Evolutionary conservation across 2,888 invertebrate genomes (phyloP).

Genomic region (Lasioglossum morio): DNA sequence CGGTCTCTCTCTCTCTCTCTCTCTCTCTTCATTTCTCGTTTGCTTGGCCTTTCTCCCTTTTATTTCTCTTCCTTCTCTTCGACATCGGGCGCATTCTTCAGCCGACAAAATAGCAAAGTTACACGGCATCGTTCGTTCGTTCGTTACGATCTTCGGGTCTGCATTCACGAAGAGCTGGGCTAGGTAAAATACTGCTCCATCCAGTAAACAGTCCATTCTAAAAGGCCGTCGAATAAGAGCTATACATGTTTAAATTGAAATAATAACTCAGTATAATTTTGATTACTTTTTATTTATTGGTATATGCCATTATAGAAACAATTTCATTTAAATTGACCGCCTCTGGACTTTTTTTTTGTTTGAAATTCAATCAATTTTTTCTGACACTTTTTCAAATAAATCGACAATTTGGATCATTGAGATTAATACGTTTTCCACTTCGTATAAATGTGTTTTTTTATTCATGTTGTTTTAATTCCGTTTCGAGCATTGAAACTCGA

Average conservation of each 20-base stretch:
- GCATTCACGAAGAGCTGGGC: neutral
- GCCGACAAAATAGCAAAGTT: constrained; percentile 15
- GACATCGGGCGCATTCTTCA: constrained; percentile 1
- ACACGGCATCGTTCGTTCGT: constrained; percentile 9
- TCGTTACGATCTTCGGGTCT: constrained; percentile 10
- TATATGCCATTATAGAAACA: neutral
- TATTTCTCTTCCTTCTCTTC: too few species aligned
- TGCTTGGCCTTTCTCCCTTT: neutral
- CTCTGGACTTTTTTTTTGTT: neutral
- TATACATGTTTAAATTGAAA: neutral
- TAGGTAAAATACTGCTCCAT: neutral
- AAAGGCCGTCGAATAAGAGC: neutral
- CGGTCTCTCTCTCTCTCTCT: neutral
- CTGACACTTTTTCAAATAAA: too few species aligned
- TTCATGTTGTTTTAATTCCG: too few species aligned
- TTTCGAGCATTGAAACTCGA: too few species aligned
- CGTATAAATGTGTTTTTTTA: too few species aligned
- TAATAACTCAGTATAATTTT: neutral
- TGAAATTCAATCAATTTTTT: neutral
- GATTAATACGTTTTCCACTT: neutral
- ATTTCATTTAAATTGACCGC: neutral
- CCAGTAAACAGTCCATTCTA: neutral
- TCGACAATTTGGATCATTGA: neutral
- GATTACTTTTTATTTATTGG: neutral
- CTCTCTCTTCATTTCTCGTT: neutral